Evolutionary conservation across 1,140 invertebrate genomes (phyloP).

Genomic region (Drosophila orosa): DNA sequence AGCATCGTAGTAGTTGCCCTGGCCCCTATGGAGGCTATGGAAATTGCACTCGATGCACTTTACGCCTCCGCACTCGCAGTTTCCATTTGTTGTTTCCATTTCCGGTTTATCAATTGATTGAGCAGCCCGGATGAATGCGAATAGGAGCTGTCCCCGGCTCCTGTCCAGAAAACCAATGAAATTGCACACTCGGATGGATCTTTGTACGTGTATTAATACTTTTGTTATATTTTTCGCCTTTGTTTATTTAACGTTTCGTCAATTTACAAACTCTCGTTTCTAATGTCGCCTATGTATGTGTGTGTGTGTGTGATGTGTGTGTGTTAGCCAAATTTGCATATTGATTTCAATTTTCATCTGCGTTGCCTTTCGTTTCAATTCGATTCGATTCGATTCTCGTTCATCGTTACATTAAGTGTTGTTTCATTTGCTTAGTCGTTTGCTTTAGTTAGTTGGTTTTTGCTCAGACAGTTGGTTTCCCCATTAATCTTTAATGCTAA

Average conservation of each 20-base stretch:
- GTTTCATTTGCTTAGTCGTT: conserved; percentile 54
- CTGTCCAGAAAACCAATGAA: conserved; percentile 42
- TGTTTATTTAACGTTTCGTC: conserved; percentile 70
- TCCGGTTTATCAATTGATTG: conserved; percentile 67
- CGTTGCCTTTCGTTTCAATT: conserved; percentile 53
- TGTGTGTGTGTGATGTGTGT: conserved; percentile 10
- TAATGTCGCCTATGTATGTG: conserved; percentile 53
- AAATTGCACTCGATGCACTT: conserved; percentile 57
- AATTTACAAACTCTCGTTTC: conserved; percentile 70
- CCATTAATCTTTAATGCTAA: conserved; percentile 68
- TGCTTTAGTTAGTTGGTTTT: conserved; percentile 74
- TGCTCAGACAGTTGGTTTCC: conserved; percentile 67
- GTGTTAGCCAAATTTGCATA: conserved; percentile 31
- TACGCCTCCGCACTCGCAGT: conserved; percentile 33
- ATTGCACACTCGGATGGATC: conserved; percentile 39
- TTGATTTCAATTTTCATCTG: conserved; percentile 35
- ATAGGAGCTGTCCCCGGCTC: not conserved
- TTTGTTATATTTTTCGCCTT: conserved; percentile 50
- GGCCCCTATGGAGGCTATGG: conserved; percentile 61
- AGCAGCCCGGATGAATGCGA: conserved; percentile 1
- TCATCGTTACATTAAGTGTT: conserved; percentile 48
- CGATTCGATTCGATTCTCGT: conserved; percentile 36
- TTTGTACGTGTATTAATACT: conserved; percentile 41
- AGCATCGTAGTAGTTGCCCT: conserved; percentile 10
- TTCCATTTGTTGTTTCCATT: conserved; percentile 60